Percentiles rank a stretch among this genome's conserved stretches.
phyloP scores from a whole-genome alignment of 2,113 vertebrate genomes.

The Proteles cristata region DNA sequence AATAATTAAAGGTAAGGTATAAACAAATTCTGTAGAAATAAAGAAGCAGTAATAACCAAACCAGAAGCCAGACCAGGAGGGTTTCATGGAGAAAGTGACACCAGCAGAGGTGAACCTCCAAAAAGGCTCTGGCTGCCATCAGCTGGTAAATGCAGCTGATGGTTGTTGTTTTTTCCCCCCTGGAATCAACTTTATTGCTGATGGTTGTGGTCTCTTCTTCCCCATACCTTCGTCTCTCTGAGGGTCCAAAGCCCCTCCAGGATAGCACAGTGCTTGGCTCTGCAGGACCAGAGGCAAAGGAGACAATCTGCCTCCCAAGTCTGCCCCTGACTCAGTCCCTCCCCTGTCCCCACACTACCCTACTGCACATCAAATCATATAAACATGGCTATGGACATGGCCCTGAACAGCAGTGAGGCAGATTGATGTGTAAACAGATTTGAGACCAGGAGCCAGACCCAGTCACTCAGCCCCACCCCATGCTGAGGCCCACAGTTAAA shows the following conservation, averaged over 20 bases:
- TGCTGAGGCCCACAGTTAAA: constrained; percentile 40
- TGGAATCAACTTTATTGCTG: constrained; percentile 79
- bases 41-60: constrained; percentile 20
- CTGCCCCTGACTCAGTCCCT: neutral
- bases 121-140: neutral
- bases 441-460: constrained; percentile 58
- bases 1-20: constrained; percentile 18
- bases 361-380: constrained; percentile 80
- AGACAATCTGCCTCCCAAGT: constrained; percentile 17
- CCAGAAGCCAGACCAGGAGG: neutral
- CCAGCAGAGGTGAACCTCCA: neutral
- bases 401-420: constrained; percentile 75
- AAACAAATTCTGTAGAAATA: neutral
- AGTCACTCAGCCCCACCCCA: neutral
- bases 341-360: constrained; percentile 49
- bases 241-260: constrained; percentile 60
- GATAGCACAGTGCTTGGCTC: constrained; percentile 71
- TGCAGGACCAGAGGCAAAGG: constrained; percentile 51
- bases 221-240: constrained; percentile 2
- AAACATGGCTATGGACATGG: constrained; percentile 64
- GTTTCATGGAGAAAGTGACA: neutral
- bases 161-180: neutral
- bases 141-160: neutral
- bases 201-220: constrained; percentile 48
- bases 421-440: constrained; percentile 73